A percentile compares a stretch with the other conserved stretches of the same genome.
phyloP scores from a whole-genome alignment of 2,888 invertebrate genomes.

The Hydraecia micacea region DNA sequence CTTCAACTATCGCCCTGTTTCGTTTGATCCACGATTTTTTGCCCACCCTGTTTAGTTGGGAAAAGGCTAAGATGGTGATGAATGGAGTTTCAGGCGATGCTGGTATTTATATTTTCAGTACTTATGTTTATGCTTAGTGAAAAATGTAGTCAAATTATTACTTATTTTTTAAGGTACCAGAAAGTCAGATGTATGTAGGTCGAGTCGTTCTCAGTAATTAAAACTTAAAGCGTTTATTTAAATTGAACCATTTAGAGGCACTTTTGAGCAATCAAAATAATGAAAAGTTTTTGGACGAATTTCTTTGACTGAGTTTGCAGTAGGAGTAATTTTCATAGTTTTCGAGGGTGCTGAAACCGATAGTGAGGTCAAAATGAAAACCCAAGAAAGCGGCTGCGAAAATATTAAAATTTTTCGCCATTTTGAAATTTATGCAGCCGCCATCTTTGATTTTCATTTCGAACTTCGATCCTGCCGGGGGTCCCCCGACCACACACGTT shows the following conservation, averaged over 20 bases:
- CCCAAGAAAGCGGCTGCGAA: neutral
- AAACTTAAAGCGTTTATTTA: neutral
- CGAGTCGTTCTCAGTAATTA: neutral
- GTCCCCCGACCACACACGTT: too few species aligned
- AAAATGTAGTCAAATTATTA: neutral
- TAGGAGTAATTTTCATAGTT: neutral
- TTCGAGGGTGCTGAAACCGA: neutral
- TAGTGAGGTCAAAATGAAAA: neutral
- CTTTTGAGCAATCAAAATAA: neutral
- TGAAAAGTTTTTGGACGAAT: neutral
- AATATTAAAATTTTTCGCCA: neutral
- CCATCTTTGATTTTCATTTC: neutral
- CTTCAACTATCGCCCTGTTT: too few species aligned
- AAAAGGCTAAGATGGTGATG: neutral
- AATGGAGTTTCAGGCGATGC: neutral
- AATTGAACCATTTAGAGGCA: neutral
- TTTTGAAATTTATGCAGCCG: neutral
- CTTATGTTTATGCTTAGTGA: neutral
- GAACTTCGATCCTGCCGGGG: neutral
- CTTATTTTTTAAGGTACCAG: neutral
- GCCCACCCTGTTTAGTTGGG: too few species aligned
- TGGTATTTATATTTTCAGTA: neutral
- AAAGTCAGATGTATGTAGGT: neutral
- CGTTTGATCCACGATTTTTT: too few species aligned
- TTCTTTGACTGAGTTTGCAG: neutral